Conservation (phyloP, 2,888 invertebrate genomes). For the Entomobrya proxima region DNA sequence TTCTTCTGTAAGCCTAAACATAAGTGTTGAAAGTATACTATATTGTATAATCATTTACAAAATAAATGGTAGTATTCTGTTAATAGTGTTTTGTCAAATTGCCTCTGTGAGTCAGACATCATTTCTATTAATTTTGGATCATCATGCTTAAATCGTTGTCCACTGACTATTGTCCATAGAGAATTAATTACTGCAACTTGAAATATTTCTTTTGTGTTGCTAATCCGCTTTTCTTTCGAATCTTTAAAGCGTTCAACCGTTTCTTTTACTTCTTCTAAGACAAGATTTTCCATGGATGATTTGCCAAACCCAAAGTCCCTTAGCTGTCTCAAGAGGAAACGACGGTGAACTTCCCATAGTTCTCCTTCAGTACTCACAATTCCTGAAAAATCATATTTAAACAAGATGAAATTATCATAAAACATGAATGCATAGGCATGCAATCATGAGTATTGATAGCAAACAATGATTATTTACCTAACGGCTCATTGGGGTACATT, state of each 20-base stretch:
- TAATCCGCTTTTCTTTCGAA: conserved; percentile 35
- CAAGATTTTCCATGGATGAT: conserved; percentile 57
- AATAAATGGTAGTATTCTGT: not conserved
- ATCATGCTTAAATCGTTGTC: conserved; percentile 58
- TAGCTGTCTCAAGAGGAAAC: conserved; percentile 31
- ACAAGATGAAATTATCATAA: not conserved
- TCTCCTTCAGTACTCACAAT: conserved; percentile 22
- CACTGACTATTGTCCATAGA: conserved; percentile 62
- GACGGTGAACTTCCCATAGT: conserved; percentile 35
- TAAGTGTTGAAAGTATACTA: no score
- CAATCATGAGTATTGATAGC: not conserved
- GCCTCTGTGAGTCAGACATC: not conserved
- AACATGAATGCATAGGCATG: not conserved
- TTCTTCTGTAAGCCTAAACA: not conserved
- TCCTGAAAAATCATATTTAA: not conserved
- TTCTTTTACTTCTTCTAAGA: conserved; percentile 59
- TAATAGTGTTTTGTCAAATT: no score
- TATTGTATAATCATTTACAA: not conserved
- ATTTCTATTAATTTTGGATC: conserved; percentile 51
- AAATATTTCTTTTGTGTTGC: conserved; percentile 45
- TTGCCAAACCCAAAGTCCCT: conserved; percentile 47
- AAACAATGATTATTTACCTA: not conserved
- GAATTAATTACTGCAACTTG: conserved; percentile 62
- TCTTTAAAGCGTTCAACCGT: conserved; percentile 44
- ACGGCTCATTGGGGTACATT: conserved; percentile 1